A percentile compares a stretch with the other conserved stretches of the same genome.
Conservation (phyloP, 2,113 vertebrate species). For the Carettochelys insculpta region DNA sequence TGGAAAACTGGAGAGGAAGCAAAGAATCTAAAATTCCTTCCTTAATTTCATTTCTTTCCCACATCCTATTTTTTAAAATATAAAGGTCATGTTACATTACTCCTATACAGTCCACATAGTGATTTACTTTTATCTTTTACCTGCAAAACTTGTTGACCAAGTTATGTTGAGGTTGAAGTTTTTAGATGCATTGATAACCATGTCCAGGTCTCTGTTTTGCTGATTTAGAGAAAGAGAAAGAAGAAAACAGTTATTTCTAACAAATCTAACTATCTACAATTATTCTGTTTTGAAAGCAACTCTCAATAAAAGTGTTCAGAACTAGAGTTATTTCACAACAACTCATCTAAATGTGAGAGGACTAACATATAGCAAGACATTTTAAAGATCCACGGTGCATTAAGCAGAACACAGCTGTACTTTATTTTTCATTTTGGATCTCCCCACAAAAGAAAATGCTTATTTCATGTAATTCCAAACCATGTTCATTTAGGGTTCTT, state of each 20-base stretch:
- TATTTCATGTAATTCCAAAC: background rate
- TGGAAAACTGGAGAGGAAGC: background rate
- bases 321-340: background rate
- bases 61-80: background rate
- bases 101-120: background rate
- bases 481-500: background rate
- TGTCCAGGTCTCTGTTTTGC: slow-evolving; percentile 97
- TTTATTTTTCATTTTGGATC: background rate
- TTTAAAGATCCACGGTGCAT: background rate
- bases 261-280: background rate
- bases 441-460: background rate
- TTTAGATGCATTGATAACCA: slow-evolving; percentile 99
- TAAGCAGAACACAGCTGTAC: background rate
- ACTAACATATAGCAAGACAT: background rate
- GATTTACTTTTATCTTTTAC: slow-evolving; percentile 70
- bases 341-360: background rate
- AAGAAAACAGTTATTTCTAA: slow-evolving; percentile 4
- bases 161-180: slow-evolving; percentile 99
- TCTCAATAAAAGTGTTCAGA: no score
- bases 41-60: background rate
- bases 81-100: background rate
- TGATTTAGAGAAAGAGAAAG: slow-evolving; percentile 42
- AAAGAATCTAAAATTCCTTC: accelerated
- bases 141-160: slow-evolving; percentile 95
- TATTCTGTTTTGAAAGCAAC: background rate